These are phyloP conservation scores for Drosophila colorata DNA, from an alignment of 2,888 invertebrate genomes.

Conservation along the genomic window DNA sequence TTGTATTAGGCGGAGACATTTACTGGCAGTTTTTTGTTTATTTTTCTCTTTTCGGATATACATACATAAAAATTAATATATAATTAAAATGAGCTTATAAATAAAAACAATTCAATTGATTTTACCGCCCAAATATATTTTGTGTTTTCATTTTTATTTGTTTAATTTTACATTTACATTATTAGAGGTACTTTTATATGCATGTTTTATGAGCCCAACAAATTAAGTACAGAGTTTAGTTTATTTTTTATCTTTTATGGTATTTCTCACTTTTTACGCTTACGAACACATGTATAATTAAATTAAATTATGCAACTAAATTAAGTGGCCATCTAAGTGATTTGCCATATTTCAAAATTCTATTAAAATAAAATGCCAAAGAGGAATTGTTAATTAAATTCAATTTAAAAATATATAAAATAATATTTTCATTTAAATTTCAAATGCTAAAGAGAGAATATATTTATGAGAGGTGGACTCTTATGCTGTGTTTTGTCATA, in stretches of 20 bases:
- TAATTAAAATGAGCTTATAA: constrained; percentile 38
- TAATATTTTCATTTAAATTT: constrained; percentile 6
- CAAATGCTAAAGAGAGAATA: constrained; percentile 38
- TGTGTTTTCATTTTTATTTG: constrained; percentile 1
- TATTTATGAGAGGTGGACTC: constrained; percentile 69
- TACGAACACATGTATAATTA: constrained; percentile 56
- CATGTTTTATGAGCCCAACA: constrained; percentile 36
- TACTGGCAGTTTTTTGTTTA: constrained; percentile 75
- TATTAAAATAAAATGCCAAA: constrained; percentile 12
- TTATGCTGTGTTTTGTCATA: constrained; percentile 68
- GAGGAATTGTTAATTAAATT: constrained; percentile 7
- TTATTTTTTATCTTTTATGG: constrained; percentile 4
- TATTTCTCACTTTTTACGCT: constrained; percentile 41
- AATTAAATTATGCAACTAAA: constrained; percentile 52
- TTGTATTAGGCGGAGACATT: constrained; percentile 71
- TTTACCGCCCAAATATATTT: constrained; percentile 52
- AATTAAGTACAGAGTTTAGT: constrained; percentile 28
- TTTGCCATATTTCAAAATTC: constrained; percentile 18
- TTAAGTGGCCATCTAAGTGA: constrained; percentile 24
- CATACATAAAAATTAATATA: constrained; percentile 22
- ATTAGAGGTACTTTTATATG: constrained; percentile 35
- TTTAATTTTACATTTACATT: constrained; percentile 28
- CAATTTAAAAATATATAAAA: constrained; percentile 8
- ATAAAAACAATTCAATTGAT: constrained; percentile 42
- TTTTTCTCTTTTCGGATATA: constrained; percentile 35